These are phyloP conservation scores for Cephus spinipes DNA, from an alignment of 2,888 invertebrate species.

Conservation along the genomic window DNA sequence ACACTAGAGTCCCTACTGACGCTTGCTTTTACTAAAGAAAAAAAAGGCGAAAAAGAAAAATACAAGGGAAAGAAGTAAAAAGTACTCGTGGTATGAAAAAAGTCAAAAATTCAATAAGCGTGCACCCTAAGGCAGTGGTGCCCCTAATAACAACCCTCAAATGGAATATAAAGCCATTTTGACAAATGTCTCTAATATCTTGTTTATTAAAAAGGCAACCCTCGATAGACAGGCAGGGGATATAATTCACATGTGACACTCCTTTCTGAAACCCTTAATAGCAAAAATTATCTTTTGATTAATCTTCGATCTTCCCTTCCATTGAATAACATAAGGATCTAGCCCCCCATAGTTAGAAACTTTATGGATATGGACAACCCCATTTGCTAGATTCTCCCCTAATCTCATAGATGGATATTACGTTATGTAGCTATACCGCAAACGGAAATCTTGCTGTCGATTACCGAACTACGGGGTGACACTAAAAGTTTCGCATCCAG, in stretches of 20 bases:
- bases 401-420: conserved; percentile 4
- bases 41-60: not conserved
- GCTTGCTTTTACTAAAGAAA: not conserved
- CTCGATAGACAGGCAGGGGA: conserved; percentile 2
- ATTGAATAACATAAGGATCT: not conserved
- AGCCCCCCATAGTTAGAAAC: conserved; percentile 13
- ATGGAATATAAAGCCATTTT: not conserved
- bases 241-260: conserved; percentile 37
- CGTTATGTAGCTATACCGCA: conserved; percentile 1
- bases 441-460: conserved; percentile 23
- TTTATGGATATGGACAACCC: conserved; percentile 27
- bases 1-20: not conserved
- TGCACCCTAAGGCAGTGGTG: not conserved
- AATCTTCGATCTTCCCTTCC: conserved; percentile 31
- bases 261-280: conserved; percentile 36
- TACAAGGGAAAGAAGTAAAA: not conserved
- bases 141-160: not conserved
- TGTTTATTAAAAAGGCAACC: not conserved
- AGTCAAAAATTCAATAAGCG: not conserved
- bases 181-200: not conserved
- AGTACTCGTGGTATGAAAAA: not conserved
- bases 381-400: conserved; percentile 23
- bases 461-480: conserved; percentile 12
- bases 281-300: conserved; percentile 53
- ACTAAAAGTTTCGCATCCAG: conserved; percentile 13